Base-by-base conservation (phyloP, 2,113 vertebrate species). In the Marcusenius ussheri region DNA sequence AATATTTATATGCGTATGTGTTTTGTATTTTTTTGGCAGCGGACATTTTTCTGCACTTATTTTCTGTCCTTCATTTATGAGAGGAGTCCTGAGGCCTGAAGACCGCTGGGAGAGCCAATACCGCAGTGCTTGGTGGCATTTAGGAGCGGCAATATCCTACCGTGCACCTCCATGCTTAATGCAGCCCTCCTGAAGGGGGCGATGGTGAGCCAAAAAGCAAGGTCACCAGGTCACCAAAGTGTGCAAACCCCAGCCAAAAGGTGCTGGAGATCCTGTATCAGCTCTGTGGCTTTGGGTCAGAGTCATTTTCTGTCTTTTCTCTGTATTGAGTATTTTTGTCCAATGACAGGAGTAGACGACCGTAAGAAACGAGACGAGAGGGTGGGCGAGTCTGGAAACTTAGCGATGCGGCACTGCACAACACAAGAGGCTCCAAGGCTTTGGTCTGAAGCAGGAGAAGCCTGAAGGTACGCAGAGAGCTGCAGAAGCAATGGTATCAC, bases 21-120 rank as follows among this genome's bases (percentile, higher is more conserved):
- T 92, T 93, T 94, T 91, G 91, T 62, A 87, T 50, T 89, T 90
- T 91, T 93, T 91, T 49, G 93, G 93, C 93, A 88, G 86, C 89
- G 89, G 95, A 96, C 95, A 96, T 95, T 95, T 94, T 94, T 96
- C 92, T 95, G 95, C 96, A 96, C 96, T 95, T 94, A 95, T 91
- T 92, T 88, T 95, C 94, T 70, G n/a, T 96, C 92, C 93, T 93
- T 95, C 96, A 96, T 96, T 96, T 94, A 96, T 96, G 95, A 96
- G 91, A 88, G 91, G 92, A 56, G 85, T 50, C 13, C 90, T 84
- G 90, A 89, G 91, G 95, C 94, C 93, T 94, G 88, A 92, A 90
- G 83, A 91, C 90, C 92, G 89, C 90, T 87, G 92, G 90, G 91
- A 94, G 94, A 96, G 92, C 95, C 94, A 94, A 94, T 92, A 24